Evolutionary conservation across 2,888 invertebrate species (phyloP).

Genomic region (Cephus rjabovi): DNA sequence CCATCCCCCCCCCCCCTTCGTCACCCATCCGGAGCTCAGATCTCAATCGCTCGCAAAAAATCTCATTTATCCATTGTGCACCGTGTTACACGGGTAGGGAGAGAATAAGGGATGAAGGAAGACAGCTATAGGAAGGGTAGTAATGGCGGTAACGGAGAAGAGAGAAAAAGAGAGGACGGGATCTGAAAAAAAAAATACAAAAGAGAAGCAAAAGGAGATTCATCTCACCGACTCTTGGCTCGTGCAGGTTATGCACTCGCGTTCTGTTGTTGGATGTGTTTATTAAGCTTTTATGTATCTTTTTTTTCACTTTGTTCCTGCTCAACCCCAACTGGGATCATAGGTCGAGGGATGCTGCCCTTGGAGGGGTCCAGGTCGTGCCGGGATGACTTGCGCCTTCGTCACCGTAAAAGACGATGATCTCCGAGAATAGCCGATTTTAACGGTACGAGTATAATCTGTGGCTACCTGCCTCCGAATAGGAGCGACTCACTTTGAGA

Average conservation of each 20-base stretch:
- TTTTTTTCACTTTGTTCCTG: conserved; percentile 18
- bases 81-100: conserved; percentile 40
- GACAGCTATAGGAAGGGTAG: conserved; percentile 11
- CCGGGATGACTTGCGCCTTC: no score
- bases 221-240: conserved; percentile 38
- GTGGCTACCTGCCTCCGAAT: no score
- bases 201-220: conserved; percentile 13
- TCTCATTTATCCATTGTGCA: conserved; percentile 64
- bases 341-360: conserved; percentile 15
- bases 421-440: no score
- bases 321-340: conserved; percentile 10
- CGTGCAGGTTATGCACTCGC: conserved; percentile 52
- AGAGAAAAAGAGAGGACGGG: conserved; percentile 18
- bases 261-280: conserved; percentile 48
- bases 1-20: conserved; percentile 17
- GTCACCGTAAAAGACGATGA: no score
- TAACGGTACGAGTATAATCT: no score
- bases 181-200: not conserved
- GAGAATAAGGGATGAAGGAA: conserved; percentile 2
- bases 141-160: conserved; percentile 9
- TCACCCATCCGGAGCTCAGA: conserved; percentile 42
- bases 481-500: no score
- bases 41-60: conserved; percentile 65
- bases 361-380: conserved; percentile 3
- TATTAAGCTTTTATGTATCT: conserved; percentile 40